Conservation (phyloP, 2,797 vertebrate species). For the Acanthurus tractus region DNA sequence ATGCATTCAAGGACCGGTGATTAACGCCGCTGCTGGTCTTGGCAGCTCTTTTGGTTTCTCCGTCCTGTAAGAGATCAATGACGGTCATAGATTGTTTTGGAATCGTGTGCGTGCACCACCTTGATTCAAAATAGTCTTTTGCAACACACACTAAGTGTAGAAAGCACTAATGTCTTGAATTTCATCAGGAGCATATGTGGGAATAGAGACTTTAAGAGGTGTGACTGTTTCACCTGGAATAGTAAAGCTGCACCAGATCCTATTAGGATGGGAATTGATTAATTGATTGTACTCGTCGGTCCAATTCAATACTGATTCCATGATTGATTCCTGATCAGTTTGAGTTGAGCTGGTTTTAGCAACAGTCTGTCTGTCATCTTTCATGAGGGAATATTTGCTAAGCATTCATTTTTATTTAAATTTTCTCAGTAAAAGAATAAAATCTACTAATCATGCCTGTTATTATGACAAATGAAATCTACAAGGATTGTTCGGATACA, state of each 20-base stretch:
- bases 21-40: background rate
- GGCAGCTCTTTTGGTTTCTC: conserved; percentile 27
- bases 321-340: no score
- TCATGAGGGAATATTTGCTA: no score
- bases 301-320: no score
- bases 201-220: conserved; percentile 16
- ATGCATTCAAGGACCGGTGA: conserved; percentile 22
- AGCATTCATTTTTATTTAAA: no score
- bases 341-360: no score
- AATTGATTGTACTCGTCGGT: no score
- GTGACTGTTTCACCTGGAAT: conserved; percentile 38
- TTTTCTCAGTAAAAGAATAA: no score
- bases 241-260: conserved; percentile 1
- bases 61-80: conserved; percentile 35
- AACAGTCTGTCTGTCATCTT: no score
- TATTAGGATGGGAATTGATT: background rate
- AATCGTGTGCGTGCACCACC: conserved; percentile 5
- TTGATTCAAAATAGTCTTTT: conserved; percentile 28
- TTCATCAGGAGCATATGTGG: conserved; percentile 23
- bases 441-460: no score
- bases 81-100: conserved; percentile 12
- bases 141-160: background rate
- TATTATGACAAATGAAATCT: no score
- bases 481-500: no score
- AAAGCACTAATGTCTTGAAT: conserved; percentile 1